Conservation (phyloP, 2,797 vertebrate species). For the Rhynchonycteris naso region DNA sequence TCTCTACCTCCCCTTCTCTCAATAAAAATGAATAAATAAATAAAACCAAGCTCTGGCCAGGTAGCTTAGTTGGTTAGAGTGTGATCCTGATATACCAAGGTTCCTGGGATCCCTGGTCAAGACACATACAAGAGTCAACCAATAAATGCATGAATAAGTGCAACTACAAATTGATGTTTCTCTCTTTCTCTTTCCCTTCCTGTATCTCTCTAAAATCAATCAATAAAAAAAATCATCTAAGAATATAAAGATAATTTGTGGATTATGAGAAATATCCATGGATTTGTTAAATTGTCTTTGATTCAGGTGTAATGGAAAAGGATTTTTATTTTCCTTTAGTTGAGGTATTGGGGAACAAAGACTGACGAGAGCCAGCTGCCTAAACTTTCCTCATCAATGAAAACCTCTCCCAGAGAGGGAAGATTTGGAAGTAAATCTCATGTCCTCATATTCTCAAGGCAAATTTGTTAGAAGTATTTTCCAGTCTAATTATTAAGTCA, state of each 20-base stretch:
- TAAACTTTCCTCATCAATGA: conserved; percentile 55
- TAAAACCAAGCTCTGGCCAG: no score
- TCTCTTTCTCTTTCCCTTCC: no score
- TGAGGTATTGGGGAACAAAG: conserved; percentile 50
- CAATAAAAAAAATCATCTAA: neutral
- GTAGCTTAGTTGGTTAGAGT: no score
- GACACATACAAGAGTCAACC: no score
- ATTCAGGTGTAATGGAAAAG: conserved; percentile 52
- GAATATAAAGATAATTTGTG: conserved; percentile 43
- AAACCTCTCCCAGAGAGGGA: conserved; percentile 27
- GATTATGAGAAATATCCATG: conserved; percentile 21
- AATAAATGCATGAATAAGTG: no score
- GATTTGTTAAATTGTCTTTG: conserved; percentile 52
- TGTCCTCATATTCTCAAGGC: conserved; percentile 40
- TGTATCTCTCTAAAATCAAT: no score
- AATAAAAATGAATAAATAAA: no score
- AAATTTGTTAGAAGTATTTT: conserved; percentile 27
- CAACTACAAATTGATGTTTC: no score
- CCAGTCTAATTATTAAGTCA: conserved; percentile 50
- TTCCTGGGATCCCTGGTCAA: no score
- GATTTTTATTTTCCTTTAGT: conserved; percentile 61
- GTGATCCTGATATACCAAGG: no score
- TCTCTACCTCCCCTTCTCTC: no score
- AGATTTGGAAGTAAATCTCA: conserved; percentile 39
- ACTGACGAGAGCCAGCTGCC: conserved; percentile 14